phyloP scores from a whole-genome alignment of 2,797 vertebrate species.

The Coracias cyanogaster region DNA sequence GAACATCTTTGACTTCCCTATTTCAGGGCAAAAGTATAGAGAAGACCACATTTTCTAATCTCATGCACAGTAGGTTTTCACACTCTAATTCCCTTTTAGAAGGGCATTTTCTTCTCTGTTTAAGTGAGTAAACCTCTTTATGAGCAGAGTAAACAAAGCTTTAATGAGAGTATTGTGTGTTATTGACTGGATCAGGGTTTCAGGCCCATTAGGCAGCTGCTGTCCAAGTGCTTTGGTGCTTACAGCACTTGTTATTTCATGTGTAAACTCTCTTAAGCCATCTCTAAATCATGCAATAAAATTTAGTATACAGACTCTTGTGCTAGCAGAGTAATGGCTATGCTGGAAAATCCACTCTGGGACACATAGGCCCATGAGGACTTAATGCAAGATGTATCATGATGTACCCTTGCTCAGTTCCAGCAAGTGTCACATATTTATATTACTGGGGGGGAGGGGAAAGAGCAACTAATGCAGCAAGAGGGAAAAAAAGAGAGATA shows the following conservation, averaged over 20 bases:
- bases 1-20: background rate
- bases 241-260: conserved; percentile 9
- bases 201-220: background rate
- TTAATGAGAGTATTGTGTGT: conserved; percentile 13
- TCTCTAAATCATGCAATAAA: conserved; percentile 16
- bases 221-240: conserved; percentile 23
- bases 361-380: background rate
- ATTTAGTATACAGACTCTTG: conserved; percentile 6
- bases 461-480: background rate
- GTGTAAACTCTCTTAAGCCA: conserved; percentile 35
- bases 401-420: background rate
- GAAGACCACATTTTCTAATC: background rate
- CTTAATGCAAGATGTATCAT: background rate
- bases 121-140: background rate
- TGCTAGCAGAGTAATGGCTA: background rate
- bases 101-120: background rate
- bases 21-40: background rate
- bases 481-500: background rate
- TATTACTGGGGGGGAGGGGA: too few species aligned
- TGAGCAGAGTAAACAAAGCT: conserved; percentile 19
- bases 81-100: background rate
- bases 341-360: background rate
- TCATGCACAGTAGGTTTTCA: background rate
- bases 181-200: background rate
- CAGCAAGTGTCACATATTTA: background rate